Evolutionary conservation across 1,140 invertebrate species (phyloP), one percentile per base, ranked within the genome.

Genomic region (Triops longicaudatus): DNA sequence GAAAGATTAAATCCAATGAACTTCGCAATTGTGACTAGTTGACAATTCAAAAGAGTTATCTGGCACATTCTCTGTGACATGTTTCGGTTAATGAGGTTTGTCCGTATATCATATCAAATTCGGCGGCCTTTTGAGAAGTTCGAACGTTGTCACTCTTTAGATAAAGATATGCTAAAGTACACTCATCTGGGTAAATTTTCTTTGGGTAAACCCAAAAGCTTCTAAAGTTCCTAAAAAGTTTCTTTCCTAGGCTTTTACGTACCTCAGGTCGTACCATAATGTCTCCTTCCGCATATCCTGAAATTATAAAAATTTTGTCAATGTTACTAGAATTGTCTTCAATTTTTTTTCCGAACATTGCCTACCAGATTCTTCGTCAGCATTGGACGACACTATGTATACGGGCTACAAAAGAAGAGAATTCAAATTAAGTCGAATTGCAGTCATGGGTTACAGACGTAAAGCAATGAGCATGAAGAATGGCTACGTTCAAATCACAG

Each of bases 281-380:
- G 22, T 63, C 50, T 63, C 50, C 50, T 63, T 63, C 50, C 50
- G 17, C 50, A 63, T 63, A 63, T 17, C 50, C 50, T 63, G 50
- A 1, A 63, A n/a, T 5, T 12, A 44, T 7, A 44, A 44, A 44
- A 44, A n/a, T 44, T 12, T 44, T 44, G 43, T 12, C 17, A 12
- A 44, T 44, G 11, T 44, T 44, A 11, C 17, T 1, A 1, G 43
- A 63, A 6, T 5, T 63, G 22, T 10, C 50, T 22, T 14, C 12
- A 12, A 12, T 12, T 63, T 63, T 22, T 63, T 63, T 63, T 17
- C 2, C 50, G 17, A 63, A 63, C 10, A 6, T 5, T 63, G 14
- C 50, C 6, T 63, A 63, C 50, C 50, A 6, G 50, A 63, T 63
- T 63, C 50, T 63, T 63, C 50, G 50, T 63, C 50, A n/a, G n/a